Evolutionary conservation across 64 coral and sea anemone genomes (phyloP), one percentile per base, ranked within the genome.

Genomic region (Montipora efflorescens): DNA sequence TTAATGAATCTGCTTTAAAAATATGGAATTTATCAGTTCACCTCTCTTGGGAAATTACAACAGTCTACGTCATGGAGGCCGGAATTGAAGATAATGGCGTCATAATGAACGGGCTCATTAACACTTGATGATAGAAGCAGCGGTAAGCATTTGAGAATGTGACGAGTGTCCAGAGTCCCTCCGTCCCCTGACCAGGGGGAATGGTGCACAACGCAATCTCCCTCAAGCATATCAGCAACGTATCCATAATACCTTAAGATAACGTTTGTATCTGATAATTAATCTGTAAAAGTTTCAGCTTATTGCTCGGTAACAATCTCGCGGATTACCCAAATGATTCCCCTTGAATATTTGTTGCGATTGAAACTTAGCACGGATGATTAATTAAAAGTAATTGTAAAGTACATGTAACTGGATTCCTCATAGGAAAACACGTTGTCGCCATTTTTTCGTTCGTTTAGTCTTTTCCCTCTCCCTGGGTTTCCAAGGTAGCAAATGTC

Each of bases 41-140:
- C 50, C 87, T 90, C 93, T 64, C 75, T 83, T 8, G 88, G 64
- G 52, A 85, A 95, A 55, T 90, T 79, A 45, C 88, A 95, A 19
- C 88, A 90, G 22, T 95, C 70, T 19, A 95, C 61, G 46, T 95
- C 93, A 61, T 95, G 93, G 71, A 95, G 80, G 18, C 93, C 93
- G 45, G 93, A 72, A 12, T 95, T 95, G 46, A 95, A 58, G 18
- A 95, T 76, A 53, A 95, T 95, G 3, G 77, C 93, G 48, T 95
- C 88, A 79, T 95, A 95, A 53, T 90, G 81, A 16, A 95, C 93
- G 3, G 88, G 88, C 19, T 90, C 84, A 51, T 86, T 83, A 64
- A 81, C 83, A 76, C 88, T 95, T 50, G 87, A 89, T 9, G 93
- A 95, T 44, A 95, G 8, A 67, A 95, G 83, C 74, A 95, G n/a